Evolutionary conservation across 2,888 invertebrate genomes (phyloP), one percentile per base, ranked within the genome.

Genomic region (Amphipoea lucens): DNA sequence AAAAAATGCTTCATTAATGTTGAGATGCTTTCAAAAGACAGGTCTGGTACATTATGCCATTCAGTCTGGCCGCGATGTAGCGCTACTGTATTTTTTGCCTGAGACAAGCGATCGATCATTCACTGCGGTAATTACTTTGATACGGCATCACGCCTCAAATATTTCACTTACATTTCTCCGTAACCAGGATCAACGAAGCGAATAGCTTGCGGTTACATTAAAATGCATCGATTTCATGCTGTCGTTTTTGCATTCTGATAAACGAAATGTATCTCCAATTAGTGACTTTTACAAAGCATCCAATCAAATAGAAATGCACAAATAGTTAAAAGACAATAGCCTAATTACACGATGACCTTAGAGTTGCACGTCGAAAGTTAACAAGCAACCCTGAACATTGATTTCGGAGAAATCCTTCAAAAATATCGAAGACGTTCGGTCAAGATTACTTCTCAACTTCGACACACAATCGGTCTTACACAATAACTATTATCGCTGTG

Each of bases 401-500:
- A 36, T 66, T 78, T 36, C 42, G 29, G 66, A 74, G 77, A 83
- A 87, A 85, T 79, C 76, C 78, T 78, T 79, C 79, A 73, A 78
- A 78, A 83, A 82, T 60, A 76, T 54, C 74, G 60, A 81, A 83
- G 83, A 86, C 36, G 84, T 87, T 84, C 82, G 83, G 79, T 89
- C 88, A 89, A 92, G 94, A 94, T 93, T 90, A 81, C 94, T 94
- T 92, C 94, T 94, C 92, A 90, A 93, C 91, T 90, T 90, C 72
- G 90, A 92, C 92, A 84, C 91, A 91, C 93, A 91, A 91, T 86
- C 88, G 94, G 94, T 90, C 94, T 92, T 93, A 94, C 88, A 93
- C 89, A 93, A 93, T 95, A 96, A 82, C 95, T 96, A 96, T 96
- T 97, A 97, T 97, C 97, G 97, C 97, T 96, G 94, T 96, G 95